Evolutionary conservation across 2,113 vertebrate species (phyloP).

Genomic region (Tympanuchus pallidicinctus): DNA sequence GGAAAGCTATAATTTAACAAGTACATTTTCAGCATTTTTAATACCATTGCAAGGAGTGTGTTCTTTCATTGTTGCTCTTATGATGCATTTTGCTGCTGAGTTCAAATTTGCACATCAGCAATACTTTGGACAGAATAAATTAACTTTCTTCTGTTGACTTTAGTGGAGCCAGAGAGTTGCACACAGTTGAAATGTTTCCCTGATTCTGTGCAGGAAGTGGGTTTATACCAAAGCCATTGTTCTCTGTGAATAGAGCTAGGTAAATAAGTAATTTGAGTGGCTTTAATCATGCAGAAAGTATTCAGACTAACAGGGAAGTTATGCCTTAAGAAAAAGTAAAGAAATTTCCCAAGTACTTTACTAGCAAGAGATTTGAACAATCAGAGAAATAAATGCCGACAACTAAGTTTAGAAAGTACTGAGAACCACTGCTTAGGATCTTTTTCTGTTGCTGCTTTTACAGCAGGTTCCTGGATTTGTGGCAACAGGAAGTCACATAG

Average conservation of each 20-base stretch:
- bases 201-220: slow-evolving; percentile 18
- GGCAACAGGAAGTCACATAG: background rate
- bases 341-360: slow-evolving; percentile 13
- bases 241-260: slow-evolving; percentile 15
- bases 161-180: background rate
- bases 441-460: background rate
- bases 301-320: slow-evolving; percentile 20
- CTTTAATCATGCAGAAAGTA: slow-evolving; percentile 26
- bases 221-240: background rate
- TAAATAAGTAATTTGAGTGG: slow-evolving; percentile 18
- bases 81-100: background rate
- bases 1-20: background rate
- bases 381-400: background rate
- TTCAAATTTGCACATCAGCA: background rate
- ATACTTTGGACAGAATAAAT: background rate
- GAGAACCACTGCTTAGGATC: background rate
- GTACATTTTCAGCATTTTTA: background rate
- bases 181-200: background rate
- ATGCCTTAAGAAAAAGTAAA: background rate
- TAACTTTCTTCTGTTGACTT: background rate
- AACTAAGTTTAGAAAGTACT: background rate
- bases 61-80: background rate
- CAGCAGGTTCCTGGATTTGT: background rate
- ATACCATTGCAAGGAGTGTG: background rate
- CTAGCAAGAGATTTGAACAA: background rate